Evolutionary conservation across 2,888 invertebrate species (phyloP), one percentile per base, ranked within the genome.

Genomic region (Sthenelais limicola): DNA sequence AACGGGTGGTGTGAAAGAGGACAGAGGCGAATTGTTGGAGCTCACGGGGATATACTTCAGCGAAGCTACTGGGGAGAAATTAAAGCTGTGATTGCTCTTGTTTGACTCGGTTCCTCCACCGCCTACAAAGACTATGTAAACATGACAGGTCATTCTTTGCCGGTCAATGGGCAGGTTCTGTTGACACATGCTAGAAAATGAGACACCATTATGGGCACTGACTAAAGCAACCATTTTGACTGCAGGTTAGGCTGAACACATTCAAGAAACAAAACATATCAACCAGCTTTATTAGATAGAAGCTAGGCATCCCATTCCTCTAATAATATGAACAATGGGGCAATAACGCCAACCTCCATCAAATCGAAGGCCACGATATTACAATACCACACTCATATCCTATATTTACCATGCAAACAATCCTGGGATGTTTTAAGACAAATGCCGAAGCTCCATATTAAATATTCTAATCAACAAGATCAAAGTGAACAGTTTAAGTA

Each of bases 51-150:
- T 35, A 32, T 32, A 56, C 56, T 56, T 56, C 56, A 43, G 12
- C 7, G 62, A 38, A 35, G 62, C 35, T 28, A 26, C 38, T 62
- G 62, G n/a, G n/a, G 28, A 62, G 62, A 62, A 62, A 62, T 62
- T 62, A 62, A 62, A 62, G 62, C 62, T 43, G 43, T 62, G 62
- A 62, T 62, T 62, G 62, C 38, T 35, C 62, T 62, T 62, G 62
- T 62, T 62, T 62, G 62, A 62, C 62, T 35, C 43, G 38, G 62
- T 62, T 43, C 62, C 62, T 62, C 21, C 38, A 35, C 3, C 62
- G 38, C 35, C 62, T 62, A 62, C 62, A 62, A 62, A 62, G 62
- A 35, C 62, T 2, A 43, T 24, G 62, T 28, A 62, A 62, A 62
- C 43, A 62, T 28, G 62, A 24, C n/a, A 43, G 62, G 62, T 62